These are phyloP conservation scores for Micromys minutus DNA, from an alignment of 2,113 vertebrate genomes.

Conservation along the genomic window DNA sequence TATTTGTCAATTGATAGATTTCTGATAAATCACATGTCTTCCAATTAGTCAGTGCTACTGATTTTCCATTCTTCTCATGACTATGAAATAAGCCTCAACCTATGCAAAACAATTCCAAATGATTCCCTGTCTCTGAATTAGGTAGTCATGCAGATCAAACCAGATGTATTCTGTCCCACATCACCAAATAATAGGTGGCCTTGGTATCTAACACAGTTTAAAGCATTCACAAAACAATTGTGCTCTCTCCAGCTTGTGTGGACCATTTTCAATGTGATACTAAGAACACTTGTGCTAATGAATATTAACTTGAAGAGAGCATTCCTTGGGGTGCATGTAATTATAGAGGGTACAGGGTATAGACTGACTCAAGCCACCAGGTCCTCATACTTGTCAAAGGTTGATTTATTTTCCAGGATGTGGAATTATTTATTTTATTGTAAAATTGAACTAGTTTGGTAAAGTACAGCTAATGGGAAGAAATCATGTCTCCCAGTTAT, in stretches of 20 bases:
- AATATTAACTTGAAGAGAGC: background rate
- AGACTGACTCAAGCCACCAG: background rate
- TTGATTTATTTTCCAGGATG: background rate
- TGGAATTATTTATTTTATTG: background rate
- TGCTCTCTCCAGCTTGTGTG: background rate
- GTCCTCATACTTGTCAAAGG: background rate
- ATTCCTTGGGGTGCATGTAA: background rate
- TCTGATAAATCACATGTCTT: constrained; percentile 46
- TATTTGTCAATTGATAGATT: constrained; percentile 25
- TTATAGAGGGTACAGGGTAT: background rate
- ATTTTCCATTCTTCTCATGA: constrained; percentile 48
- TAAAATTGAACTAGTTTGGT: background rate
- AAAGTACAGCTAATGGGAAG: background rate
- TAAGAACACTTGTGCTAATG: background rate
- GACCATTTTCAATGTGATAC: background rate
- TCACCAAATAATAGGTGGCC: background rate
- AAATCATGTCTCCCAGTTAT: background rate
- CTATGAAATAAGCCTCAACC: constrained; percentile 4
- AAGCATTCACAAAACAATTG: background rate
- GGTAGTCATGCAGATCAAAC: no score
- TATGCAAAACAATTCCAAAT: no score
- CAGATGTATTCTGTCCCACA: no score
- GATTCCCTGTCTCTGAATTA: background rate
- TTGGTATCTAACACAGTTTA: background rate
- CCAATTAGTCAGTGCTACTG: constrained; percentile 53